Conservation (phyloP, 2,888 invertebrate genomes). For the Heliconius charithonia region DNA sequence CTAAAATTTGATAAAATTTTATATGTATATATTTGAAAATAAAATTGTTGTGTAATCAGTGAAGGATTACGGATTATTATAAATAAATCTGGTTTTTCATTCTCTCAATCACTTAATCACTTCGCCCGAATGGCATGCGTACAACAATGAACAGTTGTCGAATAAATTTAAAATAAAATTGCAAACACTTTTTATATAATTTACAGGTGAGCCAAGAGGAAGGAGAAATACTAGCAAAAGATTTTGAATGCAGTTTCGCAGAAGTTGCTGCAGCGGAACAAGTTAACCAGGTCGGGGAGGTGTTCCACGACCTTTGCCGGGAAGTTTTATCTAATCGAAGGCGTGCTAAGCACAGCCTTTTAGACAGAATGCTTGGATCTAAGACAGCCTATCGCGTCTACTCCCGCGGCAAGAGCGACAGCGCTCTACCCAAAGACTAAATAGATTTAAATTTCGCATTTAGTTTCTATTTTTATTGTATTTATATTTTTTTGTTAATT, state of each 20-base stretch:
- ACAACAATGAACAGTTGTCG: too few species aligned
- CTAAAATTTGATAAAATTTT: too few species aligned
- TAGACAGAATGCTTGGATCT: constrained; percentile 92
- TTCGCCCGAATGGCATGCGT: too few species aligned
- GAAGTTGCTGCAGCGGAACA: constrained; percentile 96
- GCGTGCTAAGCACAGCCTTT: constrained; percentile 92
- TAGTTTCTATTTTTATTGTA: constrained; percentile 43
- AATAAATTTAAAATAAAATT: too few species aligned
- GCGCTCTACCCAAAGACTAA: constrained; percentile 92
- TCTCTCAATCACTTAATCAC: too few species aligned
- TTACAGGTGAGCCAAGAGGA: constrained; percentile 90
- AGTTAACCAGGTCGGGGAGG: constrained; percentile 92
- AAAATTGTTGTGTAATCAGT: too few species aligned
- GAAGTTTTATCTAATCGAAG: constrained; percentile 91
- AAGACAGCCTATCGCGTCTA: constrained; percentile 89
- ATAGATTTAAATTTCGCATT: constrained; percentile 46
- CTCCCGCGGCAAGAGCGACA: constrained; percentile 94
- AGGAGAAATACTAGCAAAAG: constrained; percentile 93
- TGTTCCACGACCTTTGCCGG: constrained; percentile 92
- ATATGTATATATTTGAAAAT: too few species aligned
- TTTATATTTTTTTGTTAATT: constrained; percentile 34
- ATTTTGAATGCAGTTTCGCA: constrained; percentile 93
- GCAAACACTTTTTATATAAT: background rate
- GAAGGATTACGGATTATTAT: too few species aligned
- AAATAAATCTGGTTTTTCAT: too few species aligned